A percentile compares a stretch with the other conserved stretches of the same genome.
These are phyloP conservation scores for Ooceraea biroi DNA, from an alignment of 1,140 invertebrate genomes.

Conservation along the genomic window DNA sequence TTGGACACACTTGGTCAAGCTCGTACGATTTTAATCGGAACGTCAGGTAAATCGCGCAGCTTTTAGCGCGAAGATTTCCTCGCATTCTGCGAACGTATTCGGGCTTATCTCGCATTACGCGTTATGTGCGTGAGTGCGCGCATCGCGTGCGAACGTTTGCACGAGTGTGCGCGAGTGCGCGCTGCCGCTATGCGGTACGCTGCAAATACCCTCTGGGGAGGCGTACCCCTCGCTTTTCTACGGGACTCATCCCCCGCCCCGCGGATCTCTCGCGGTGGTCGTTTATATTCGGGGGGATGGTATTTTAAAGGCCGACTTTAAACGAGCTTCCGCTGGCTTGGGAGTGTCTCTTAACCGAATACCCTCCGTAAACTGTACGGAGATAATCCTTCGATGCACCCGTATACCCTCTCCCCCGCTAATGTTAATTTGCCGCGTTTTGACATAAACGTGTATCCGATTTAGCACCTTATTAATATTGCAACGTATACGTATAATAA, in stretches of 20 bases:
- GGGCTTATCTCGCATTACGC: constrained; percentile 25
- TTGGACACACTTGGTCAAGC: neutral
- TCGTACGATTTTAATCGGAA: constrained; percentile 2
- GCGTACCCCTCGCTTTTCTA: constrained; percentile 45
- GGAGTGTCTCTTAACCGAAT: constrained; percentile 5
- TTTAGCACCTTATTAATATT: constrained; percentile 49
- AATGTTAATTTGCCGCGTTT: neutral
- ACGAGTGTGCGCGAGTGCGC: constrained; percentile 12
- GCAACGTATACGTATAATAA: neutral
- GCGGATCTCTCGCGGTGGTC: constrained; percentile 37
- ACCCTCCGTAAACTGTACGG: neutral
- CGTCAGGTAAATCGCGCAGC: neutral
- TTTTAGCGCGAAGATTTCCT: constrained; percentile 18
- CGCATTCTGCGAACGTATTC: constrained; percentile 6
- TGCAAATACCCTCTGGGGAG: constrained; percentile 63
- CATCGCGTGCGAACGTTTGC: neutral
- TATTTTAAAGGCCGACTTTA: constrained; percentile 40
- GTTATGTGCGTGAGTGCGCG: neutral
- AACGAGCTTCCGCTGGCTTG: neutral
- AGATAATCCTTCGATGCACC: constrained; percentile 3
- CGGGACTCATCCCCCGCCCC: constrained; percentile 9
- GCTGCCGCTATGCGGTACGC: constrained; percentile 6
- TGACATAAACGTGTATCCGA: neutral
- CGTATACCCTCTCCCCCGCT: neutral
- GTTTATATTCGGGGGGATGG: neutral